phyloP scores from a whole-genome alignment of 2,888 invertebrate genomes.

The Eretmocerus hayati region DNA sequence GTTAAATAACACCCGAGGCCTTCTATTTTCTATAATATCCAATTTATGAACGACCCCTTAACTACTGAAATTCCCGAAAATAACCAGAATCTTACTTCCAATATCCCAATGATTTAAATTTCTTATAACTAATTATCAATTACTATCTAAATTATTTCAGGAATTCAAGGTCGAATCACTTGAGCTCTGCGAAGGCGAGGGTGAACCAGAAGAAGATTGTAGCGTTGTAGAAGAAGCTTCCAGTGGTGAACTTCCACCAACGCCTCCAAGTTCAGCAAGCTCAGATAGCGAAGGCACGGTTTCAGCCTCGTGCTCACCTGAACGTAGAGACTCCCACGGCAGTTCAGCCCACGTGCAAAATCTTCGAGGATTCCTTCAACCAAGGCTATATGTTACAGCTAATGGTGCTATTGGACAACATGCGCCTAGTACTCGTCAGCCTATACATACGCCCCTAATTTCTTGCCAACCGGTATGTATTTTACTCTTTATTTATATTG shows the following conservation, averaged over 20 bases:
- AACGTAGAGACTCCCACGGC: slow-evolving; percentile 40
- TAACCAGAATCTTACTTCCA: neutral
- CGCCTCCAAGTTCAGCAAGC: slow-evolving; percentile 77
- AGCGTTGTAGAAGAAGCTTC: slow-evolving; percentile 13
- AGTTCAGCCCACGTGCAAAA: slow-evolving; percentile 37
- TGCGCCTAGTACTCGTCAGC: slow-evolving; percentile 53
- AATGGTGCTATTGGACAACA: slow-evolving; percentile 21
- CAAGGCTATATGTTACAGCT: slow-evolving; percentile 37
- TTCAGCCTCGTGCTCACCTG: slow-evolving; percentile 52
- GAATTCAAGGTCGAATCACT: slow-evolving; percentile 20
- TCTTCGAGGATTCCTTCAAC: slow-evolving; percentile 38
- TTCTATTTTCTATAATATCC: too few species aligned
- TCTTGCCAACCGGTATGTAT: slow-evolving; percentile 78
- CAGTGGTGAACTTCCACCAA: slow-evolving; percentile 60
- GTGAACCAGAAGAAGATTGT: slow-evolving; percentile 8
- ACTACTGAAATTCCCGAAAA: too few species aligned
- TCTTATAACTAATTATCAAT: too few species aligned
- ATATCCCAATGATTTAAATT: too few species aligned
- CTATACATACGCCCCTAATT: slow-evolving; percentile 81
- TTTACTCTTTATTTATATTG: too few species aligned
- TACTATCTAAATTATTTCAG: too few species aligned
- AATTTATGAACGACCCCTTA: too few species aligned
- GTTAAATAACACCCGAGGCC: too few species aligned
- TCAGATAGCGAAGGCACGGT: slow-evolving; percentile 76
- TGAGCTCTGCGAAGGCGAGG: slow-evolving; percentile 14